Conservation (phyloP, 2,888 invertebrate species). For the Brachyopa scutellaris region DNA sequence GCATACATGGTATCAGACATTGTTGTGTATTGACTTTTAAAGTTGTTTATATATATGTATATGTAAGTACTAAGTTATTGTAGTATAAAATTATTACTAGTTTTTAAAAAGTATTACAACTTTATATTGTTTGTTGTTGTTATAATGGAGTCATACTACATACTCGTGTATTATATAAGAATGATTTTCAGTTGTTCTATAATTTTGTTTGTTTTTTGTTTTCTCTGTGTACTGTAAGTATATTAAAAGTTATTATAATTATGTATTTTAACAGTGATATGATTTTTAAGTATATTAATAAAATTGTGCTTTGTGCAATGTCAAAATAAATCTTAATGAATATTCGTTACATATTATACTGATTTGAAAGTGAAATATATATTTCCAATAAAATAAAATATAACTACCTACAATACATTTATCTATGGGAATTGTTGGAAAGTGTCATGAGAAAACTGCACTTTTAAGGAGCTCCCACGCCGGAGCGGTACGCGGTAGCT, state of each 20-base stretch:
- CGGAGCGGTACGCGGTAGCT: too few species aligned
- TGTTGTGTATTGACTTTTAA: conserved; percentile 72
- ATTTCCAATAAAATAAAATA: too few species aligned
- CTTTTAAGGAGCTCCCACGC: too few species aligned
- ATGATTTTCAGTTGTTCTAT: too few species aligned
- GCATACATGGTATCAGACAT: conserved; percentile 86
- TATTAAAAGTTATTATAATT: not conserved
- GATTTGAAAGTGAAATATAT: too few species aligned
- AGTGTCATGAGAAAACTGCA: too few species aligned
- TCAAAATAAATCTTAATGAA: not conserved
- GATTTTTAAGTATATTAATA: not conserved
- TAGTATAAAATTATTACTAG: conserved; percentile 41
- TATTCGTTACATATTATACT: too few species aligned
- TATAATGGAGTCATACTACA: conserved; percentile 40
- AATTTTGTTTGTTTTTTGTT: not conserved
- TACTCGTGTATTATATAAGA: too few species aligned
- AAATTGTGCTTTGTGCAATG: conserved; percentile 1
- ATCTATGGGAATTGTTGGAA: too few species aligned
- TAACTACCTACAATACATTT: too few species aligned
- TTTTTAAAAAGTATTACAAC: conserved; percentile 21
- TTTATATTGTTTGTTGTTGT: conserved; percentile 13
- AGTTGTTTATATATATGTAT: conserved; percentile 34
- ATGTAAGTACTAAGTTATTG: conserved; percentile 40
- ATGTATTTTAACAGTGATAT: conserved; percentile 1
- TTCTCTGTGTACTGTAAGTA: not conserved